A percentile compares a stretch with the other conserved stretches of the same genome.
These are phyloP conservation scores for Progne subis DNA, from an alignment of 2,113 vertebrate genomes.

Conservation along the genomic window DNA sequence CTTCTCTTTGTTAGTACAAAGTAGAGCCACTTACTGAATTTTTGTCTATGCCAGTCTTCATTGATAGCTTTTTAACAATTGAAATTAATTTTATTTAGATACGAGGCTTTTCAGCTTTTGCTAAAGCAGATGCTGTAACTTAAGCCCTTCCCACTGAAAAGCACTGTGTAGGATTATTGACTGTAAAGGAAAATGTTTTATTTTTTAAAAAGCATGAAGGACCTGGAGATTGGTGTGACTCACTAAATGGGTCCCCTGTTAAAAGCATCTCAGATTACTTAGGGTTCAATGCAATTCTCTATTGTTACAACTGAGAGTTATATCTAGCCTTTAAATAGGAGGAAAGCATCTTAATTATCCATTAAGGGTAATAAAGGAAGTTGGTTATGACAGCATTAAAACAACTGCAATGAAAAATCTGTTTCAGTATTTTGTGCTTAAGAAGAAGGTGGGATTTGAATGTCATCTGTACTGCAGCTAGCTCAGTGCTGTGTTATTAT, in stretches of 20 bases:
- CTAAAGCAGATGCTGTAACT: not conserved
- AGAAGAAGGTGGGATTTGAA: not conserved
- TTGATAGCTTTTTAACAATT: not conserved
- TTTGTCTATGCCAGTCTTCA: not conserved
- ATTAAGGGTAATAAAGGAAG: conserved; percentile 45
- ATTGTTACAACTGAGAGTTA: not conserved
- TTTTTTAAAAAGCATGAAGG: not conserved
- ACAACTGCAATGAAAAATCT: conserved; percentile 16
- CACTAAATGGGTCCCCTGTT: not conserved
- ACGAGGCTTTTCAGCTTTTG: not conserved
- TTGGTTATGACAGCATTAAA: conserved; percentile 53
- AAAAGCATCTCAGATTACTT: not conserved
- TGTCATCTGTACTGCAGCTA: not conserved
- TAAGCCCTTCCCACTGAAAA: not conserved
- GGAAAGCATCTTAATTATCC: conserved; percentile 33
- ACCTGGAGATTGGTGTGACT: not conserved
- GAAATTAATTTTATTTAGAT: not conserved
- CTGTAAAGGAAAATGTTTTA: not conserved
- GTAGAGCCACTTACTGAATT: not conserved
- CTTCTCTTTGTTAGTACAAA: not conserved
- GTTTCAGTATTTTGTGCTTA: not conserved
- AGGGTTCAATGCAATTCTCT: not conserved
- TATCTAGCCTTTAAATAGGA: conserved; percentile 2
- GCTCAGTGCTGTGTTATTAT: not conserved
- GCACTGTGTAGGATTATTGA: not conserved